Conservation (phyloP, 1,140 invertebrate genomes). For the Zaprionus camerounensis region DNA sequence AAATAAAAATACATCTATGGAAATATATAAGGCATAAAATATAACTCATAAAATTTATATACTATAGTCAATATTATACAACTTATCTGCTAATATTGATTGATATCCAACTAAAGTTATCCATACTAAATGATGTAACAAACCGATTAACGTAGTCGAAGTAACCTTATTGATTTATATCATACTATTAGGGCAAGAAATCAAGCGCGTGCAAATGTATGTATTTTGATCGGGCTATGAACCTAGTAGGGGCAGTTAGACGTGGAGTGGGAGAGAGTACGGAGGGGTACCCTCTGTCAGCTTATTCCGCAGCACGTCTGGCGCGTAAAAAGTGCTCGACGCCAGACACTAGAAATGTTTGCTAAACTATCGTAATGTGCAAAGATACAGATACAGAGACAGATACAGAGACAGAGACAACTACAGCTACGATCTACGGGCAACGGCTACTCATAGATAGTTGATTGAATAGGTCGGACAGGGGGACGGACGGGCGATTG, state of each 20-base stretch:
- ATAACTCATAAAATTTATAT: too few relatives aligned
- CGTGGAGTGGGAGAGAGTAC: not conserved
- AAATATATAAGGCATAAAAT: not conserved
- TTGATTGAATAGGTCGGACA: constrained; percentile 1
- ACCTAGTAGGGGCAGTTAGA: not conserved
- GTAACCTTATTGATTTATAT: constrained; percentile 7
- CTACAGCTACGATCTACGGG: not conserved
- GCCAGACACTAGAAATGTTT: constrained; percentile 37
- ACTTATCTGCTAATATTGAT: too few relatives aligned
- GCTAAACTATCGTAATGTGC: constrained; percentile 36
- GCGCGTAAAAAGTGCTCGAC: constrained; percentile 31
- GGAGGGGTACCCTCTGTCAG: constrained; percentile 5
- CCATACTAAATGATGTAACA: not conserved
- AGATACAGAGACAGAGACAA: not conserved
- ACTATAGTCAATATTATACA: too few relatives aligned
- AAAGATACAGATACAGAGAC: not conserved
- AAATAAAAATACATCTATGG: too few relatives aligned
- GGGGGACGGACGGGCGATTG: not conserved
- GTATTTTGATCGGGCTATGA: not conserved
- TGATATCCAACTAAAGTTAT: too few relatives aligned
- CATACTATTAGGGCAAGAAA: constrained; percentile 24
- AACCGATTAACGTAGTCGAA: constrained; percentile 3
- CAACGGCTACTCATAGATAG: constrained; percentile 18
- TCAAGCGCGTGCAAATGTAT: constrained; percentile 25
- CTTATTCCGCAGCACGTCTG: constrained; percentile 42